A percentile compares a stretch with the other conserved stretches of the same genome.
Conservation (phyloP, 2,113 vertebrate species). For the Ctenomys sociabilis region DNA sequence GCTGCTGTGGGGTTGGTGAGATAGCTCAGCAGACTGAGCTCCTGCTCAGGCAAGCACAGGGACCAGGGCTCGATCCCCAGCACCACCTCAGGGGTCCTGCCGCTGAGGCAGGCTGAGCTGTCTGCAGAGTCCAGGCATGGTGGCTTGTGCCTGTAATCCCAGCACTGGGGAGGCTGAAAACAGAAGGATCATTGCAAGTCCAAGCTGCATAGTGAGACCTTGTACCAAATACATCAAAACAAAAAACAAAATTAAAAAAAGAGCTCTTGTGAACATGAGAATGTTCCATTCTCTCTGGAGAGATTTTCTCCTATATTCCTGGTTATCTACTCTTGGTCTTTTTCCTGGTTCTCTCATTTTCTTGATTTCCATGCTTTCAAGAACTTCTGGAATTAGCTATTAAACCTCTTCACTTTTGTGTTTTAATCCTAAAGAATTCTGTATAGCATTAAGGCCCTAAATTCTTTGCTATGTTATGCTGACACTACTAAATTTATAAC, state of each 20-base stretch:
- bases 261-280: background rate
- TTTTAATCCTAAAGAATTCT: background rate
- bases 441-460: background rate
- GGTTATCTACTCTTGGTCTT: background rate
- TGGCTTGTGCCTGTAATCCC: too few species aligned
- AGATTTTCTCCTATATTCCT: background rate
- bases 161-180: too few species aligned
- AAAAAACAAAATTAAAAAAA: background rate
- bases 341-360: background rate
- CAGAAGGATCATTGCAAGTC: too few species aligned
- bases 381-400: background rate
- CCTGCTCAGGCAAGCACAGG: too few species aligned
- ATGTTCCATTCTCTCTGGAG: background rate
- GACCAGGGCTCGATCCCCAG: too few species aligned
- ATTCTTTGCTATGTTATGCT: background rate
- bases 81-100: too few species aligned
- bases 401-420: background rate
- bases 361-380: background rate
- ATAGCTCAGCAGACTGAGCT: too few species aligned
- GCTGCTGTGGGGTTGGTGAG: background rate
- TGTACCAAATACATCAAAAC: too few species aligned
- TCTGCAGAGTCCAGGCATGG: too few species aligned
- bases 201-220: too few species aligned
- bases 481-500: background rate
- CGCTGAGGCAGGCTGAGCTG: too few species aligned